Evolutionary conservation across 2,113 vertebrate species (phyloP), one percentile per base, ranked within the genome.

Genomic region (Chaetodon auriga): DNA sequence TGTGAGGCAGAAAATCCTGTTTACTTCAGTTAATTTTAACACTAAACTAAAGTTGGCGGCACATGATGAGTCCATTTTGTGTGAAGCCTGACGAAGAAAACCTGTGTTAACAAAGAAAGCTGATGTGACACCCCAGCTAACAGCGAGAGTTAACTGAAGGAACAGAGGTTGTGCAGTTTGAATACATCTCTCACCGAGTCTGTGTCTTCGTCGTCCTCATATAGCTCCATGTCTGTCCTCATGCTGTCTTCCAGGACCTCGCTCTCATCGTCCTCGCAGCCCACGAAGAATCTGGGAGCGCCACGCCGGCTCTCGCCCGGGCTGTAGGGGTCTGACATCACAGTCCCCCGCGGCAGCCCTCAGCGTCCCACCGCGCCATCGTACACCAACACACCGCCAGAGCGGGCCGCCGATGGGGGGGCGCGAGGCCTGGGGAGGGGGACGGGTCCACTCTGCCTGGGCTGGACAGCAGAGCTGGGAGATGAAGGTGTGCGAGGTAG

Each of bases 211-310:
- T 98, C 96, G 83, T 98, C 97, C 89, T 98, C 97, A 0, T 94
- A 96, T 88, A 96, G 95, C 86, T 97, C 96, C 94, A 98, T 96
- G 5, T 98, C 96, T 82, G 95, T 96, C 96, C 96, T 98, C 96
- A 98, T 96, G 96, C 96, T 96, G 93, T 94, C 96, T 46, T 94
- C 97, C 94, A 92, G 92, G 90, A 94, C 94, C 86, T 97, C 97
- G 94, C 95, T 96, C 91, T 98, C 98, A 95, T 98, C 97, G 95
- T 95, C 96, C 90, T 97, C 96, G 96, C 96, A 97, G 95, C 97
- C 98, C 18, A 99, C 96, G 91, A 99, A 98, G 96, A 99, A 99
- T 96, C 95, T 98, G 95, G 98, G 97, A 90, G 96, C 89, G 89
- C 95, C 94, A 91, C 85, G 94, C 89, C 96, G 94, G 93, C 96